Percentiles rank a stretch among this genome's conserved stretches.
Evolutionary conservation across 2,113 vertebrate genomes (phyloP).

Genomic region (Orthonyx spaldingii): DNA sequence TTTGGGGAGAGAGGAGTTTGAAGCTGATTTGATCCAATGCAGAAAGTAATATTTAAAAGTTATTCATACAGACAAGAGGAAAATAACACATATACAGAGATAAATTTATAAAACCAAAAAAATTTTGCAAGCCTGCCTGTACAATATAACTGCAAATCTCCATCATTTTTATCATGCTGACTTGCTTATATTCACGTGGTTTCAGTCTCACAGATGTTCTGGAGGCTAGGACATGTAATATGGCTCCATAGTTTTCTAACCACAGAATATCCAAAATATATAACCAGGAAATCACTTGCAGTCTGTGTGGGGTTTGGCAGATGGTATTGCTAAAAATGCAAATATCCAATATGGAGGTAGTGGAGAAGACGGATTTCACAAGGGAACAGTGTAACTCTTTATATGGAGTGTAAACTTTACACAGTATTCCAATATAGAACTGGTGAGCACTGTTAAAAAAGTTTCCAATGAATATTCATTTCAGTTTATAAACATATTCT

Average conservation of each 20-base stretch:
- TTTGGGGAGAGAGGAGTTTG: neutral
- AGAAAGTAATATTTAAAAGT: neutral
- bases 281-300: conserved; percentile 67
- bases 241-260: conserved; percentile 64
- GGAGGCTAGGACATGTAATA: conserved; percentile 61
- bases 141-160: conserved; percentile 1
- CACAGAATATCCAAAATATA: conserved; percentile 67
- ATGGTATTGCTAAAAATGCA: conserved; percentile 68
- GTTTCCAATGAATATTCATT: conserved; percentile 66
- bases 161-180: conserved; percentile 13
- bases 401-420: conserved; percentile 67
- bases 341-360: conserved; percentile 66
- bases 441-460: conserved; percentile 65
- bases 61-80: neutral
- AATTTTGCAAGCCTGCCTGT: neutral
- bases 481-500: conserved; percentile 66
- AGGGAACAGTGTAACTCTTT: conserved; percentile 65
- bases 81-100: neutral
- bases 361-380: conserved; percentile 55
- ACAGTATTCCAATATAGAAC: conserved; percentile 65
- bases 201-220: conserved; percentile 60
- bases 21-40: neutral
- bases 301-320: conserved; percentile 63
- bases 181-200: conserved; percentile 36
- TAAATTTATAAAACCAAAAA: neutral